phyloP scores from a whole-genome alignment of 1,140 invertebrate species.

The Zaprionus nigranus region DNA sequence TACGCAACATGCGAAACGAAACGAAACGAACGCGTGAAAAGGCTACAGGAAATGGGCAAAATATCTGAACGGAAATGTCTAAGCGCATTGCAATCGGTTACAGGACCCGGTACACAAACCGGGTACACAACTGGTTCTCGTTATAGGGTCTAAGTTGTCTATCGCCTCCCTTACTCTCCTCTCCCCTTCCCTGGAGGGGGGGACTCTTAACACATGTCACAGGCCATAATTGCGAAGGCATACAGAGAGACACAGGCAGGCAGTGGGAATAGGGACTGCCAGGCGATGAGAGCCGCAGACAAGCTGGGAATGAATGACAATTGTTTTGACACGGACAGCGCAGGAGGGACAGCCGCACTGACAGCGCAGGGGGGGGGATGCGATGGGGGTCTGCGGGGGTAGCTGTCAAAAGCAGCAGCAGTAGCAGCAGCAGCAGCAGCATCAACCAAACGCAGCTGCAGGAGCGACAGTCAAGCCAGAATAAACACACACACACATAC shows the following conservation, averaged over 20 bases:
- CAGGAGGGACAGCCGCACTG: neutral
- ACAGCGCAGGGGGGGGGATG: neutral
- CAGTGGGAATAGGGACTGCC: neutral
- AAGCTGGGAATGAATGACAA: conserved; percentile 68
- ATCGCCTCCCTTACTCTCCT: too few relatives aligned
- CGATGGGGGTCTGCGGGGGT: neutral
- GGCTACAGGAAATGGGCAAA: conserved; percentile 71
- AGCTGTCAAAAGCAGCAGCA: conserved; percentile 29
- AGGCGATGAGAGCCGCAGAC: conserved; percentile 18
- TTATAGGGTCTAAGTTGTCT: neutral
- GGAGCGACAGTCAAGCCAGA: conserved; percentile 5
- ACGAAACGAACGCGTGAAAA: conserved; percentile 31
- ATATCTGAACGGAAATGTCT: conserved; percentile 72
- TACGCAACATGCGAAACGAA: conserved; percentile 42
- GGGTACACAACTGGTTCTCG: neutral
- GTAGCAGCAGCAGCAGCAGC: neutral
- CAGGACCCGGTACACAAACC: neutral
- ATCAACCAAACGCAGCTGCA: conserved; percentile 14
- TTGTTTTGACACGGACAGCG: conserved; percentile 69
- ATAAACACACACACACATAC: conserved; percentile 21
- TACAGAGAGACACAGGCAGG: neutral
- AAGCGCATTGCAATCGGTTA: conserved; percentile 31
- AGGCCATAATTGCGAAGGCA: conserved; percentile 66
- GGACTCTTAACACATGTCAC: conserved; percentile 73
- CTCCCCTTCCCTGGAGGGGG: neutral